Evolutionary conservation across 2,797 vertebrate species (phyloP).

Genomic region (Phoeniculus purpureus): DNA sequence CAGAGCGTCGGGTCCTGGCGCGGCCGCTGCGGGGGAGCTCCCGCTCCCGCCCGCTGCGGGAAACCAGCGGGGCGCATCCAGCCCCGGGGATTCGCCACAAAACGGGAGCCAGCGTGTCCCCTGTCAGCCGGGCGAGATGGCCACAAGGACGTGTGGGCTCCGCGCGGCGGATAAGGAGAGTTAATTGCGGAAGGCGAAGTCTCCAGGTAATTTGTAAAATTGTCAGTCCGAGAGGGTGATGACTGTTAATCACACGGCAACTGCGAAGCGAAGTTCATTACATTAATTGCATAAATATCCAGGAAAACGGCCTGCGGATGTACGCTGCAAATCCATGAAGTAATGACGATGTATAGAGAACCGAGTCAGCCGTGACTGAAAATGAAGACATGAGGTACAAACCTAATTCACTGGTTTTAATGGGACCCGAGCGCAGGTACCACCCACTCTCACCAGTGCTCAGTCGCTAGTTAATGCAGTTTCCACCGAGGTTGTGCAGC

Average conservation of each 20-base stretch:
- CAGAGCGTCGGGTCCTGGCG: neutral
- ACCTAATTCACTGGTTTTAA: neutral
- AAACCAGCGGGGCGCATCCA: neutral
- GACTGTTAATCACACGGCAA: neutral
- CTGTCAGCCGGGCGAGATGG: neutral
- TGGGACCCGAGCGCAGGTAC: neutral
- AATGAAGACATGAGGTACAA: neutral
- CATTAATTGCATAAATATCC: neutral
- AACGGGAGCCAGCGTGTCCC: fast-evolving
- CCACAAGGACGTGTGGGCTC: neutral
- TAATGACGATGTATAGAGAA: neutral
- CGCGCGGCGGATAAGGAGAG: neutral
- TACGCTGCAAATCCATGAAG: neutral
- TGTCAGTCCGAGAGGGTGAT: neutral
- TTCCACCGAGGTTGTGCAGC: neutral
- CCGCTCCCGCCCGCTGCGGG: neutral
- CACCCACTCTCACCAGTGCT: fast-evolving
- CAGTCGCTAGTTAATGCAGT: neutral
- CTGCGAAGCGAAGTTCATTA: constrained; percentile 18
- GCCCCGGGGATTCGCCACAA: neutral
- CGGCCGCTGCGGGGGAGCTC: neutral
- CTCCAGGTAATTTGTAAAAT: neutral
- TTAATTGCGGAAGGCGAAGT: neutral
- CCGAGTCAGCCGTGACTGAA: neutral
- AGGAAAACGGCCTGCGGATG: neutral